Evolutionary conservation across 2,113 vertebrate genomes (phyloP), one percentile per base, ranked within the genome.

Genomic region (Tauraco erythrolophus): DNA sequence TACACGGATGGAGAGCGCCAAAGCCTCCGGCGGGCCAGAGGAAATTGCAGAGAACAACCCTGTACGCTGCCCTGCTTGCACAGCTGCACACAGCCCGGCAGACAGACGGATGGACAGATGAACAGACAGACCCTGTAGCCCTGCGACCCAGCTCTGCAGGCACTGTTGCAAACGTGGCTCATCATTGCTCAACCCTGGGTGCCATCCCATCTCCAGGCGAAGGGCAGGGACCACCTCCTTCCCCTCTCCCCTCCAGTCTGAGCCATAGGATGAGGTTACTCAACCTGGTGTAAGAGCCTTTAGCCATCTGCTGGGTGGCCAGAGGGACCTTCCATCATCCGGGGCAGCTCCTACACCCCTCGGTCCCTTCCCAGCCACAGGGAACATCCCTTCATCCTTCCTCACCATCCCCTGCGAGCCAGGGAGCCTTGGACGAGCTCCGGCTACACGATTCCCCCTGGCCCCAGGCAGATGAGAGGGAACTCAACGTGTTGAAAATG

Each of bases 61-160:
- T 3, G 14, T 25, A 22, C 31, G 7, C 28, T 0, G 3, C 45
- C 23, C 39, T 30, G 16, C 51, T 35, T 14, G 22, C 45, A 27
- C 21, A 58, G 85, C 64, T 1, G 0, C 51, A 15, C 25, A 5
- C 7, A 13, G 45, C 46, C 77, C 30, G 8, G 76, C 2, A 0
- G 62, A 68, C 1, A 3, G 57, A 61, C 2, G 0, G 48, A 50
- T 1, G 4, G 58, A 60, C 45, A 8, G 39, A 61, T 8, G 4
- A 57, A 61, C 60, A 41, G 37, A 64, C 2, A 0, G 74, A 85
- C 15, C n/a, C 80, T 37, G 37, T 9, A 39, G 78, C 60, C 28
- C 72, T 60, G 35, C 41, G 48, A 13, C 41, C 50, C 3, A 1
- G 10, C 31, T 75, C 87, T 19, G 19, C 66, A 37, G 70, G 25